Conservation (phyloP, 2,888 invertebrate genomes). For the Galeruca laticollis region DNA sequence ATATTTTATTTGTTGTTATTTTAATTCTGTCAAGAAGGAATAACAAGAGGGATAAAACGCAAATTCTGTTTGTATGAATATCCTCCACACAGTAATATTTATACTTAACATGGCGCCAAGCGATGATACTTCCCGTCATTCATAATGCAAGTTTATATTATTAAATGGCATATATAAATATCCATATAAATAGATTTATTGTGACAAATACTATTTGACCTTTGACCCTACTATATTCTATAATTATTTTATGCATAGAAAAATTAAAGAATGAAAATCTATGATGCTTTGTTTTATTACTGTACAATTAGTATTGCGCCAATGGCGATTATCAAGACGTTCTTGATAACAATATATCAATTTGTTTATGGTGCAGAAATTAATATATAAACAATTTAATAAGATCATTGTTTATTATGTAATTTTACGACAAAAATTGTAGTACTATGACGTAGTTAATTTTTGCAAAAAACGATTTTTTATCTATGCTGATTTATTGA, state of each 20-base stretch:
- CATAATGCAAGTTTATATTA: conserved; percentile 40
- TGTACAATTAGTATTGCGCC: not conserved
- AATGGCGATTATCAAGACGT: not conserved
- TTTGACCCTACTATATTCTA: conserved; percentile 18
- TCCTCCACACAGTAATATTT: no score
- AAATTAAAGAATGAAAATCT: not conserved
- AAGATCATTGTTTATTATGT: not conserved
- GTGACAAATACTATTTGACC: conserved; percentile 39
- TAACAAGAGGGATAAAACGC: no score
- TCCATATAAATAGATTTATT: conserved; percentile 33
- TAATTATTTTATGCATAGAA: conserved; percentile 1
- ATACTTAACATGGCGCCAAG: conserved; percentile 37
- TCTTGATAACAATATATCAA: not conserved
- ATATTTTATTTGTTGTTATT: no score
- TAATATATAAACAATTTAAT: not conserved
- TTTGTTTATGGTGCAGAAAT: not conserved
- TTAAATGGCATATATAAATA: conserved; percentile 38
- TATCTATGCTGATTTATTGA: no score
- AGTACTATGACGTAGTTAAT: no score
- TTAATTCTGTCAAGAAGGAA: no score
- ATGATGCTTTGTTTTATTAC: not conserved
- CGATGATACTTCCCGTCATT: conserved; percentile 43
- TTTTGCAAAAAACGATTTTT: no score
- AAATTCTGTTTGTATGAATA: no score
- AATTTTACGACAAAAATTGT: not conserved